Percentiles rank a stretch among this genome's conserved stretches.
Conservation (phyloP, 2,797 vertebrate species). For the Acanthornis magna region DNA sequence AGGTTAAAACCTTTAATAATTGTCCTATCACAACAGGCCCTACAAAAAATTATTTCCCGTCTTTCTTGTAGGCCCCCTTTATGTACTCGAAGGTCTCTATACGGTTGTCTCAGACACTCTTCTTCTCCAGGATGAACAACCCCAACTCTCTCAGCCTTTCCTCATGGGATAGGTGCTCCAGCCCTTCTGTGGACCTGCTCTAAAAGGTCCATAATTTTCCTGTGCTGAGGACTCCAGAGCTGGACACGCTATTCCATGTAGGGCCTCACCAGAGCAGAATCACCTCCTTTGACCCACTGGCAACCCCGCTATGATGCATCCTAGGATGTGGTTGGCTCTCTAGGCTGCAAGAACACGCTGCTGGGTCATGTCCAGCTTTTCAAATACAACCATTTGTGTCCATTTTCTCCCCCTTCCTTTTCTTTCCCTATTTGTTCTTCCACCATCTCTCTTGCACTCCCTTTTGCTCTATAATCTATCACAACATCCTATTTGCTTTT, state of each 20-base stretch:
- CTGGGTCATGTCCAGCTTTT: not conserved
- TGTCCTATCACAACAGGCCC: not conserved
- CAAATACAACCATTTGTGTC: not conserved
- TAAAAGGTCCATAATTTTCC: not conserved
- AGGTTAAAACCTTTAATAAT: not conserved
- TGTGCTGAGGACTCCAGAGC: too few relatives aligned
- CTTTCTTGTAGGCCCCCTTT: not conserved
- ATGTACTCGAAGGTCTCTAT: not conserved
- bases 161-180: not conserved
- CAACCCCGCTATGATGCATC: rapidly evolving
- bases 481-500: not conserved
- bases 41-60: not conserved
- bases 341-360: not conserved
- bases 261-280: not conserved
- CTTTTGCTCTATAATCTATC: not conserved
- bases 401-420: not conserved
- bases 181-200: not conserved
- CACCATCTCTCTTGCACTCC: not conserved
- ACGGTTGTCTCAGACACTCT: not conserved
- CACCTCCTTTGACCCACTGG: rapidly evolving
- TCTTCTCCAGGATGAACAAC: not conserved
- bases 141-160: not conserved
- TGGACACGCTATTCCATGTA: not conserved
- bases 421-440: not conserved
- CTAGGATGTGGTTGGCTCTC: not conserved